These are phyloP conservation scores for Sphaerophoria rueppellii DNA, from an alignment of 2,888 invertebrate species.

Conservation along the genomic window DNA sequence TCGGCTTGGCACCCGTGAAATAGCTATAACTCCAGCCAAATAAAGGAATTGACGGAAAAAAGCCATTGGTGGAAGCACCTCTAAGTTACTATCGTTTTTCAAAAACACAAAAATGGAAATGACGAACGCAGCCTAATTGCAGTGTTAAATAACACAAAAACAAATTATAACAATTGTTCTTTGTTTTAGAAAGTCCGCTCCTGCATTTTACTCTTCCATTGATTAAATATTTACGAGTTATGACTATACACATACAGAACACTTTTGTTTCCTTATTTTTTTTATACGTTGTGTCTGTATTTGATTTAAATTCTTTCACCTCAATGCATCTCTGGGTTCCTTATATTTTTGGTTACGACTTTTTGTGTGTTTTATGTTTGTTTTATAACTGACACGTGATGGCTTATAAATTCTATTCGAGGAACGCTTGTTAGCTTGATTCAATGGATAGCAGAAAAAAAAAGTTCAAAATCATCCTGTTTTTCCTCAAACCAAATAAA, in stretches of 20 bases:
- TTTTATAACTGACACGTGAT: background rate
- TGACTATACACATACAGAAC: background rate
- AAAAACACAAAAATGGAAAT: no score
- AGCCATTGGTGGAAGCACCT: no score
- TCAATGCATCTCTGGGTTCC: background rate
- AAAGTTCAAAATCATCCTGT: background rate
- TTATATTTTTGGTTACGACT: background rate
- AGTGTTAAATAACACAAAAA: no score
- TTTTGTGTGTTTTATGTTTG: background rate
- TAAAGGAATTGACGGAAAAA: no score
- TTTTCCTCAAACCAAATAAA: no score
- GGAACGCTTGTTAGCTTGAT: background rate
- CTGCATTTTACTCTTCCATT: background rate
- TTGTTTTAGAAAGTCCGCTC: background rate
- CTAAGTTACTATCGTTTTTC: no score
- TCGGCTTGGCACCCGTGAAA: no score
- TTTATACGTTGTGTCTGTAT: conserved; percentile 16
- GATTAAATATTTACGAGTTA: background rate
- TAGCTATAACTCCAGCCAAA: no score
- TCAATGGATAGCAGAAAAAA: background rate
- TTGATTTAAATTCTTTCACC: conserved; percentile 12
- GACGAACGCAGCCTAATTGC: no score
- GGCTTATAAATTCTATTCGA: background rate
- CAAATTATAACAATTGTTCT: no score
- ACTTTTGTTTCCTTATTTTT: conserved; percentile 8